Base-by-base conservation (phyloP, 2,888 invertebrate genomes). In the Salticus scenicus region DNA sequence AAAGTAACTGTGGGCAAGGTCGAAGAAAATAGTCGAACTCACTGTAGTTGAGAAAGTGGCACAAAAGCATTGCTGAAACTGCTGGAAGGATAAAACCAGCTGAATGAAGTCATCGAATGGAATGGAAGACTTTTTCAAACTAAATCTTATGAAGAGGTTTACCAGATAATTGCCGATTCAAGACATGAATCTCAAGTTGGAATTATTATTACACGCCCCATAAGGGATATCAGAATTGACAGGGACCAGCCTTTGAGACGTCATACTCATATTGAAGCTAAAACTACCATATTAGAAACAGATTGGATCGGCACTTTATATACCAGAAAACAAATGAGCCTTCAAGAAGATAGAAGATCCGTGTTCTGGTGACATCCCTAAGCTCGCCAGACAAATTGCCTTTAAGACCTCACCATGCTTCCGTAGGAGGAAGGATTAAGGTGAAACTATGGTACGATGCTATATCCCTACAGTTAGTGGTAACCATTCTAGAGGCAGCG, bases 31-130 rank as follows among this genome's bases (percentile, higher is more conserved):
- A 95, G 96, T 72, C 89, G 90, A 57, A 94, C 96, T 98, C 85
- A 99, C 99, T 82, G 93, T 99, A 90, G 97, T 99, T 89, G 98
- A 99, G 91, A 98, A 98, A 92, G 99, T 99, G 88, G 98, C 98
- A 92, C 96, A 96, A 91, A 89, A 98, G 98, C 91, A 97, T 98
- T 89, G 99, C 99, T 47, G 99, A 99, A 92, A 93, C 97, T 89
- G 97, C 99, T 91, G 99, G 99, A 89, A 97, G 97, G 91, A 94
- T 99, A 87, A 94, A 95, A 92, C 95, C 98, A 93, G 99, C 98
- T 98, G 92, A 92, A 99, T 92, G 99, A 99, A 93, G 98, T 99
- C 81, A 94, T 99, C 90, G 97, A 99, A 92, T 99, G 99, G 99
- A 99, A 99, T 92, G 98, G 98, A 72, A 94, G 96, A 89, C 94